These are phyloP conservation scores for Anodontia alba DNA, from an alignment of 2,888 invertebrate species.

Conservation along the genomic window DNA sequence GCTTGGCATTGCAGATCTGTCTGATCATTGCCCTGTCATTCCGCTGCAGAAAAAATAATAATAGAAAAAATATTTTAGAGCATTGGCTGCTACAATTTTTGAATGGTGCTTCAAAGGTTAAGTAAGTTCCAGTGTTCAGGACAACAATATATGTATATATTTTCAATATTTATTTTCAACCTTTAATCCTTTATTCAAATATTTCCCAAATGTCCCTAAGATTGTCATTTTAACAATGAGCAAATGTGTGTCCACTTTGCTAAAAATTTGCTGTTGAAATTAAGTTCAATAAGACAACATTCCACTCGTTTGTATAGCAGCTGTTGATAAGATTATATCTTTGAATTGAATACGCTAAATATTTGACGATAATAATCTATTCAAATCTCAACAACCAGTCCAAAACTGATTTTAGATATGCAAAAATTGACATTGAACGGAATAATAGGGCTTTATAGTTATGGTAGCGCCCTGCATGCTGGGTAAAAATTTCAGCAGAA, in stretches of 20 bases:
- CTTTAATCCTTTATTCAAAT: background rate
- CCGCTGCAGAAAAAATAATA: too few relatives aligned
- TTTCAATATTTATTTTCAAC: slow-evolving; percentile 13
- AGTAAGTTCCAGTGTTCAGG: background rate
- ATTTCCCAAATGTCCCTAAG: background rate
- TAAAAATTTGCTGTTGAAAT: background rate
- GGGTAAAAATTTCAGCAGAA: too few relatives aligned
- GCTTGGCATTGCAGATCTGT: too few relatives aligned
- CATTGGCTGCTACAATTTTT: too few relatives aligned
- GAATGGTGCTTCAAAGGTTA: too few relatives aligned
- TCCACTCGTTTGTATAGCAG: background rate
- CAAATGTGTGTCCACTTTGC: background rate
- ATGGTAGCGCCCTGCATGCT: too few relatives aligned
- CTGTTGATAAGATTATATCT: slow-evolving; percentile 19
- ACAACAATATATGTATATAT: background rate
- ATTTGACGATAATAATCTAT: slow-evolving; percentile 12
- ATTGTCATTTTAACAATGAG: background rate
- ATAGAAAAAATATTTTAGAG: too few relatives aligned
- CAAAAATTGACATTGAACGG: background rate
- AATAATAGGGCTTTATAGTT: background rate
- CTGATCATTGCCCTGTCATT: too few relatives aligned
- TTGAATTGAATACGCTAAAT: slow-evolving; percentile 13
- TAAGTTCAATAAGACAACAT: slow-evolving; percentile 1
- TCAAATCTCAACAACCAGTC: slow-evolving; percentile 8
- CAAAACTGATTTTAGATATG: slow-evolving; percentile 6